phyloP scores from a whole-genome alignment of 1,140 invertebrate genomes.

The Listronotus oregonensis region DNA sequence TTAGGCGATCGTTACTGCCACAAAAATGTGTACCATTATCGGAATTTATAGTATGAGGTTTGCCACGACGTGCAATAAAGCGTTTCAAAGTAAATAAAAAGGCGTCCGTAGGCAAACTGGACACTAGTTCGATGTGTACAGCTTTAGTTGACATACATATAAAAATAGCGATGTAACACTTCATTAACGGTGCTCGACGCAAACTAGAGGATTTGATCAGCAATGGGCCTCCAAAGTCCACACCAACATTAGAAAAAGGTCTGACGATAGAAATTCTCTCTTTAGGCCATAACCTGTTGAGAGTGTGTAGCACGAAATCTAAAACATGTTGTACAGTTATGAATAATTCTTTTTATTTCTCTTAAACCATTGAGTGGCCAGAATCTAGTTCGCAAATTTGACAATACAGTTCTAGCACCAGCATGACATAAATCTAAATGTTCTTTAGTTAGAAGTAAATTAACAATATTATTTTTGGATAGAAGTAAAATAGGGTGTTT shows the following conservation, averaged over 20 bases:
- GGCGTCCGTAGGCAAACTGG: slow-evolving; percentile 49
- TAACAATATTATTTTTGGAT: slow-evolving; percentile 16
- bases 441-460: slow-evolving; percentile 20
- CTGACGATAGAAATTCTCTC: slow-evolving; percentile 4
- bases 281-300: slow-evolving; percentile 31
- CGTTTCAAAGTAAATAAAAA: slow-evolving; percentile 53
- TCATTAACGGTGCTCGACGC: slow-evolving; percentile 36
- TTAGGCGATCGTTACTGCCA: slow-evolving; percentile 23
- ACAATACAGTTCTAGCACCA: slow-evolving; percentile 23
- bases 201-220: slow-evolving; percentile 12
- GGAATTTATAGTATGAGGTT: slow-evolving; percentile 20
- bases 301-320: background rate
- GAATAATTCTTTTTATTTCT: slow-evolving; percentile 15
- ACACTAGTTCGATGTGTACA: slow-evolving; percentile 56
- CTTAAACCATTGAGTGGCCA: slow-evolving; percentile 26
- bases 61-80: slow-evolving; percentile 54
- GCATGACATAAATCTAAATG: slow-evolving; percentile 29
- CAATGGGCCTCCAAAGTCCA: slow-evolving; percentile 36
- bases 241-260: slow-evolving; percentile 23
- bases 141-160: slow-evolving; percentile 53
- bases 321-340: slow-evolving; percentile 29
- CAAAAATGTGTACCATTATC: slow-evolving; percentile 33
- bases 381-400: slow-evolving; percentile 19
- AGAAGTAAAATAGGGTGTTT: slow-evolving; percentile 37
- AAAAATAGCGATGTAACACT: slow-evolving; percentile 54